Evolutionary conservation across 2,888 invertebrate genomes (phyloP).

Genomic region (Pristionchus mayeri): DNA sequence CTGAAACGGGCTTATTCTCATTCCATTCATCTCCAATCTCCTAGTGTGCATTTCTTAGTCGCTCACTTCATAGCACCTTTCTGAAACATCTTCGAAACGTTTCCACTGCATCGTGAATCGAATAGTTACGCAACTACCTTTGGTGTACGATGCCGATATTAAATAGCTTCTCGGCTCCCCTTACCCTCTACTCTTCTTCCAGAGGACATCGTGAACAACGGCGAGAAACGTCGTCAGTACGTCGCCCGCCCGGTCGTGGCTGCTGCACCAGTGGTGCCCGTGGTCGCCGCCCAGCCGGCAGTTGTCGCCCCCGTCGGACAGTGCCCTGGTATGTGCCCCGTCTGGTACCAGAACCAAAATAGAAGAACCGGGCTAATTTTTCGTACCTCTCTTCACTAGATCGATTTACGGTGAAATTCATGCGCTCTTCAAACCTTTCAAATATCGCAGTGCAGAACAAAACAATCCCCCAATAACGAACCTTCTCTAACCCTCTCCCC

Average conservation of each 20-base stretch:
- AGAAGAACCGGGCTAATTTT: no score
- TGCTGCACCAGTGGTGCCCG: conserved; percentile 61
- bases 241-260: conserved; percentile 62
- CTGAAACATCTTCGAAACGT: background rate
- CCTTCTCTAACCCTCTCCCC: background rate
- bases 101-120: no score
- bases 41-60: background rate
- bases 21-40: background rate
- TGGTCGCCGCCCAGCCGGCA: conserved; percentile 63
- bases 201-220: conserved; percentile 52
- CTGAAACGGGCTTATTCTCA: background rate
- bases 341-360: no score
- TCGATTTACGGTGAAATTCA: no score
- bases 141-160: no score
- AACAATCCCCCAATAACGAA: background rate
- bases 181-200: background rate
- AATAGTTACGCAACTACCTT: no score
- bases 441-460: background rate
- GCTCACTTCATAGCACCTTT: background rate
- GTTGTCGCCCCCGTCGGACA: conserved; percentile 73
- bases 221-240: conserved; percentile 71
- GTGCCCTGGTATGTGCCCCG: conserved; percentile 68
- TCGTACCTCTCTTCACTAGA: no score
- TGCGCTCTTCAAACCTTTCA: no score
- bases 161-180: no score